Conservation (phyloP, 1,140 invertebrate genomes). For the Scylla paramamosain region DNA sequence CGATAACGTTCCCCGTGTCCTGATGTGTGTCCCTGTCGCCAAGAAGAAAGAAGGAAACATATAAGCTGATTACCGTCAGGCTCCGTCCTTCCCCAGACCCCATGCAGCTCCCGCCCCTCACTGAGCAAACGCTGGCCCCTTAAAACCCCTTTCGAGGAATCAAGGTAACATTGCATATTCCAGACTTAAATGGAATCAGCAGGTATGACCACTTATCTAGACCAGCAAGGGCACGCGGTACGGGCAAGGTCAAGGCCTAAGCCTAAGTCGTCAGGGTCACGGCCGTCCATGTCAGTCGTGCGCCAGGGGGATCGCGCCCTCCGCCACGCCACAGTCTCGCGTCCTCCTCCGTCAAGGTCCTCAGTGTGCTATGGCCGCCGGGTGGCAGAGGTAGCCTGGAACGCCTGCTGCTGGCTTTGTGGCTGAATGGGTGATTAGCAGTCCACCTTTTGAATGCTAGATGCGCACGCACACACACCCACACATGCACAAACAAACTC, state of each 20-base stretch:
- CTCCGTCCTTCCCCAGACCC: background rate
- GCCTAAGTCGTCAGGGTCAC: conserved; percentile 8
- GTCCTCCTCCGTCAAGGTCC: background rate
- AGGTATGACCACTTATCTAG: background rate
- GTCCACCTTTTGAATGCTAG: background rate
- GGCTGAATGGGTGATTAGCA: background rate
- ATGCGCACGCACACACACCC: background rate
- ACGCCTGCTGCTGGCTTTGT: background rate
- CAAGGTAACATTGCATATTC: too few species aligned
- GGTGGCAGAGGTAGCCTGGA: background rate
- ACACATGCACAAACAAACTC: background rate
- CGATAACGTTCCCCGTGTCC: background rate
- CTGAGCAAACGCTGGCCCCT: too few species aligned
- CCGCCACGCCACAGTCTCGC: background rate
- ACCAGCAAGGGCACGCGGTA: background rate
- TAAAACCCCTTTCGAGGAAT: too few species aligned
- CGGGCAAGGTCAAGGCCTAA: background rate
- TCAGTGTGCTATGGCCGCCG: background rate
- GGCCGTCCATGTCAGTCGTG: conserved; percentile 9
- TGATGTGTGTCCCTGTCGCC: background rate
- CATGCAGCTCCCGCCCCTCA: background rate
- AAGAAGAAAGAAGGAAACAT: background rate
- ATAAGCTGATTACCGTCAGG: background rate
- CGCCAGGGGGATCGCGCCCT: background rate
- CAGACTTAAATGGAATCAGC: background rate